Conservation (phyloP, 1,140 invertebrate genomes). For the Acromyrmex charruanus region DNA sequence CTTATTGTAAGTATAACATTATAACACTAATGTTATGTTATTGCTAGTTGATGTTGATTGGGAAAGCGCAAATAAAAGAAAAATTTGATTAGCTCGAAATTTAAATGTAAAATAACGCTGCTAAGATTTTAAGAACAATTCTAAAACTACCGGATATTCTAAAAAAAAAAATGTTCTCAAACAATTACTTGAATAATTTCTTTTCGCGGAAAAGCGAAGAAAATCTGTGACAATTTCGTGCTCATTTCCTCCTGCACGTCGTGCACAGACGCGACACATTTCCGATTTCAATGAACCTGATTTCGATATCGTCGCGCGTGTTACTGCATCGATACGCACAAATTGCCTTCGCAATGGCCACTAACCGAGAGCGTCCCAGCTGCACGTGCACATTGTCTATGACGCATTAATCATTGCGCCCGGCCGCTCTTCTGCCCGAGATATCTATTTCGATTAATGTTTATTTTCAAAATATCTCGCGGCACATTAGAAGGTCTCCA, state of each 20-base stretch:
- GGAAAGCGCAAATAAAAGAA: not conserved
- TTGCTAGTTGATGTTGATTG: too few species aligned
- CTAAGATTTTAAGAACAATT: not conserved
- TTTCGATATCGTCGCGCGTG: constrained; percentile 23
- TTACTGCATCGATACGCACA: constrained; percentile 37
- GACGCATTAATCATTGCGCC: constrained; percentile 44
- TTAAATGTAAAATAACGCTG: not conserved
- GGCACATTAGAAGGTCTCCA: constrained; percentile 51
- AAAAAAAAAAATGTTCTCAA: not conserved
- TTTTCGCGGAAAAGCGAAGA: not conserved
- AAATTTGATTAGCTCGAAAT: not conserved
- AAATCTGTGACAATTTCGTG: not conserved
- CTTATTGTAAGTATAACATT: too few species aligned
- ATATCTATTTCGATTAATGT: constrained; percentile 63
- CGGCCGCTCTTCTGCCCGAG: constrained; percentile 2
- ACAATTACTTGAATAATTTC: not conserved
- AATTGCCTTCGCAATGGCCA: constrained; percentile 41
- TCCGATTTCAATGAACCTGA: constrained; percentile 34
- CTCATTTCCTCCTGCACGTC: not conserved
- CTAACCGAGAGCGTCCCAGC: constrained; percentile 8
- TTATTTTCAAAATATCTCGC: constrained; percentile 59
- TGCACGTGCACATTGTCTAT: constrained; percentile 33
- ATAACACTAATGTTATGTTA: too few species aligned
- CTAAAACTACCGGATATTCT: not conserved
- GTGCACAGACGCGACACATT: not conserved